A percentile compares a stretch with the other conserved stretches of the same genome.
Conservation (phyloP, 1,140 invertebrate genomes). For the Procambarus virginalis region DNA sequence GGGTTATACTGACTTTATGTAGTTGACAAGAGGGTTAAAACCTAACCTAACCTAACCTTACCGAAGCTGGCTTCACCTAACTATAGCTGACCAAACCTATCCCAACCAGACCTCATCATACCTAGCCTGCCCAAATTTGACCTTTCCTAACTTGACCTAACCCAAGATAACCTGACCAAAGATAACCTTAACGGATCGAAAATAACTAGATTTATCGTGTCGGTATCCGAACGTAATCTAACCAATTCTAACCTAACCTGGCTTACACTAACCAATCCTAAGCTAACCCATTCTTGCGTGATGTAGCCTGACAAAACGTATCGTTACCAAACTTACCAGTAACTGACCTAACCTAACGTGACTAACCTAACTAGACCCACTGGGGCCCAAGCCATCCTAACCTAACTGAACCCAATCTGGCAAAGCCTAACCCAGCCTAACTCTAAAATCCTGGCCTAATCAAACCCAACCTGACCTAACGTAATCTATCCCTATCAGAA, state of each 20-base stretch:
- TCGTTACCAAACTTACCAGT: too few relatives aligned
- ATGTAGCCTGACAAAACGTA: background rate
- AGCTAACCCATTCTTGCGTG: background rate
- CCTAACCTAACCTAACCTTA: slow-evolving; percentile 12
- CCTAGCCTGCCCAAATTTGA: slow-evolving; percentile 1
- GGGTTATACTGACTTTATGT: background rate
- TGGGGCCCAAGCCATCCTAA: too few relatives aligned
- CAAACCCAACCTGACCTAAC: too few relatives aligned
- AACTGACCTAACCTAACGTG: too few relatives aligned
- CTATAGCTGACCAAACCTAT: background rate
- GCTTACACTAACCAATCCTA: background rate
- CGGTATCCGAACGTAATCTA: background rate
- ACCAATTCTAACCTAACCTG: background rate
- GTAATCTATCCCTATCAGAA: too few relatives aligned
- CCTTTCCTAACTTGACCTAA: slow-evolving; percentile 15
- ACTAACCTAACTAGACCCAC: too few relatives aligned
- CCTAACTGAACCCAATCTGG: too few relatives aligned
- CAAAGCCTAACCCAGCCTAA: too few relatives aligned
- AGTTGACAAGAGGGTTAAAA: background rate
- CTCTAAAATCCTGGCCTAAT: too few relatives aligned
- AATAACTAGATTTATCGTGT: background rate
- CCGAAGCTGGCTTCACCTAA: slow-evolving; percentile 4
- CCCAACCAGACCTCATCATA: background rate
- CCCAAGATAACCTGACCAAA: background rate
- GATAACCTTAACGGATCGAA: too few relatives aligned